phyloP scores from a whole-genome alignment of 2,113 vertebrate genomes.

The Choloepus hoffmanni region DNA sequence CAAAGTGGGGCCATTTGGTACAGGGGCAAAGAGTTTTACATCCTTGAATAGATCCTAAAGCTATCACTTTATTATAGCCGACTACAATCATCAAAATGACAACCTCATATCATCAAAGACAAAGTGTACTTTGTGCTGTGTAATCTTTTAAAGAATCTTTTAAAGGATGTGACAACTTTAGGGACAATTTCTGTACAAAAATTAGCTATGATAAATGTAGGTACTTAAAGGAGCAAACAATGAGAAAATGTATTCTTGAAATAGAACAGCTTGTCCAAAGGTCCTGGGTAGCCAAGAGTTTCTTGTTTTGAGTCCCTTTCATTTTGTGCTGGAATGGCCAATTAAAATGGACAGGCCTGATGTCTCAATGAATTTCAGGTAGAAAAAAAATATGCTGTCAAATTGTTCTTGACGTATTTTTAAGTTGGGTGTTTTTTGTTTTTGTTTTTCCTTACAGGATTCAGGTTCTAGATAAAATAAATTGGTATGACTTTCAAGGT shows the following conservation, averaged over 20 bases:
- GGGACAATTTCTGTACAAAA: conserved; percentile 7
- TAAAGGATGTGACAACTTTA: neutral
- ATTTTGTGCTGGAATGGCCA: neutral
- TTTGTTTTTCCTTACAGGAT: neutral
- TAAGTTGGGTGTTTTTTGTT: neutral
- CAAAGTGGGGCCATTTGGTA: neutral
- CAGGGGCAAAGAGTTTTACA: neutral
- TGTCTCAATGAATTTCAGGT: neutral
- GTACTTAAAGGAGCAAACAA: neutral
- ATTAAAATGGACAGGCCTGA: neutral
- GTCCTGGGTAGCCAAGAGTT: neutral
- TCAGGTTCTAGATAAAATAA: conserved; percentile 47
- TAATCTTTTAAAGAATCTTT: neutral
- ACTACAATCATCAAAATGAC: neutral
- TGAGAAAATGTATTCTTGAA: neutral
- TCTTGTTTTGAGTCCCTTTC: neutral
- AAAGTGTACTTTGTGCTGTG: neutral
- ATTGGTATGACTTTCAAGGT: neutral
- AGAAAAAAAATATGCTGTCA: neutral
- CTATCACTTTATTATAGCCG: neutral
- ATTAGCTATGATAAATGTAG: neutral
- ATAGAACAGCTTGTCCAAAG: neutral
- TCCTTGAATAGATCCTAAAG: neutral
- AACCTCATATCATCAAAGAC: neutral
- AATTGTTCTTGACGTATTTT: conserved; percentile 28